A percentile compares a stretch with the other conserved stretches of the same genome.
These are phyloP conservation scores for Alosa alosa DNA, from an alignment of 2,113 vertebrate genomes.

Conservation along the genomic window DNA sequence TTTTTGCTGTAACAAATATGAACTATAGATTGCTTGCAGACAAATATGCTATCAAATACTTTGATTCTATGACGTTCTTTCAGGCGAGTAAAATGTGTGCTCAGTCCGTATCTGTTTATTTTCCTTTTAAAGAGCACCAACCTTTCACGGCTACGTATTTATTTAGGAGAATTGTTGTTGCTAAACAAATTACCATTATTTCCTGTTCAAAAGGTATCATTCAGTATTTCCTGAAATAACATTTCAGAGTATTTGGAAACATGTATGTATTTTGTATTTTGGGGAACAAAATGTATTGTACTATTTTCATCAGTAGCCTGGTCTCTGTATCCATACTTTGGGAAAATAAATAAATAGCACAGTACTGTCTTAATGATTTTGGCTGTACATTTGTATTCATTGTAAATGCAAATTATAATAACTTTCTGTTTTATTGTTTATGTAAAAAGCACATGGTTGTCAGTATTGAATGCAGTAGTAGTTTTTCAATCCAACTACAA, in stretches of 20 bases:
- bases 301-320: background rate
- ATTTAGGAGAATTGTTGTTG: background rate
- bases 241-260: background rate
- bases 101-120: background rate
- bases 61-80: background rate
- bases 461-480: slow-evolving; percentile 46
- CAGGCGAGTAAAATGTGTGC: background rate
- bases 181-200: background rate
- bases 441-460: slow-evolving; percentile 56
- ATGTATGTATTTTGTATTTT: background rate
- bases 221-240: background rate
- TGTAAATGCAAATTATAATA: slow-evolving; percentile 59
- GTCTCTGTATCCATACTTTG: background rate
- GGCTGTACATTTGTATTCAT: slow-evolving; percentile 45
- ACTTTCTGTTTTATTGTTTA: slow-evolving; percentile 63
- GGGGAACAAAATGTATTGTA: background rate
- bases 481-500: slow-evolving; percentile 66
- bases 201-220: background rate
- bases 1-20: background rate
- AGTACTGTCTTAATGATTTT: slow-evolving; percentile 52
- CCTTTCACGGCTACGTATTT: background rate
- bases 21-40: background rate
- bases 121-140: background rate
- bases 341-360: slow-evolving; percentile 50
- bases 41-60: background rate